phyloP scores from a whole-genome alignment of 2,797 vertebrate species.

The Pachyuromys duprasi region DNA sequence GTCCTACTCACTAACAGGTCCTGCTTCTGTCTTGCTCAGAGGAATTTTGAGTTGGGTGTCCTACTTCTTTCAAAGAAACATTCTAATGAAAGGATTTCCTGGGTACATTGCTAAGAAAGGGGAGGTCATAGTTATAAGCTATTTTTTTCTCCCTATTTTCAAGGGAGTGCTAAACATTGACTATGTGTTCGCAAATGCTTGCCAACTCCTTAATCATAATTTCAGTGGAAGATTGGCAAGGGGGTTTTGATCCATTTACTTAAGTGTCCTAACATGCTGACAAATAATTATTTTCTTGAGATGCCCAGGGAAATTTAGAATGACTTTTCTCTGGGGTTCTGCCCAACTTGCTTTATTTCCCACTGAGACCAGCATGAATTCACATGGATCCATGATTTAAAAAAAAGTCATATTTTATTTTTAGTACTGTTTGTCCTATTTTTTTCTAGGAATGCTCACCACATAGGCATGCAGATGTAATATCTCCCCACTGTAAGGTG shows the following conservation, averaged over 20 bases:
- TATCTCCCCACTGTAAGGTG: constrained; percentile 19
- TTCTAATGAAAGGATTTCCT: background rate
- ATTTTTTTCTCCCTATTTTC: background rate
- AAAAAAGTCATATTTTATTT: constrained; percentile 62
- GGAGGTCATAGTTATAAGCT: background rate
- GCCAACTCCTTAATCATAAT: background rate
- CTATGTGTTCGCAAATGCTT: background rate
- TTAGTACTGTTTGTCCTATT: constrained; percentile 44
- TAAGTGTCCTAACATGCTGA: constrained; percentile 41
- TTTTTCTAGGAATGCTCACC: constrained; percentile 6
- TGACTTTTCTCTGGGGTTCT: constrained; percentile 47
- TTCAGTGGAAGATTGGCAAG: background rate
- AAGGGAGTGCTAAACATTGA: background rate
- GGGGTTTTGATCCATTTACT: constrained; percentile 24
- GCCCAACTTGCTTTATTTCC: constrained; percentile 55
- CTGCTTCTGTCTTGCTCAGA: background rate
- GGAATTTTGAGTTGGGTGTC: background rate
- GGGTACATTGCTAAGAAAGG: background rate
- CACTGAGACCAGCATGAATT: constrained; percentile 54
- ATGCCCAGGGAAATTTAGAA: constrained; percentile 49
- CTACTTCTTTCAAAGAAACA: background rate
- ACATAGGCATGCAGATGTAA: background rate
- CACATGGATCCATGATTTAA: background rate
- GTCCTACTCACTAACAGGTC: no score
- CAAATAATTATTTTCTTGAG: constrained; percentile 47